Base-by-base conservation (phyloP, 2,113 vertebrate species). In the Pygoscelis antarcticus region DNA sequence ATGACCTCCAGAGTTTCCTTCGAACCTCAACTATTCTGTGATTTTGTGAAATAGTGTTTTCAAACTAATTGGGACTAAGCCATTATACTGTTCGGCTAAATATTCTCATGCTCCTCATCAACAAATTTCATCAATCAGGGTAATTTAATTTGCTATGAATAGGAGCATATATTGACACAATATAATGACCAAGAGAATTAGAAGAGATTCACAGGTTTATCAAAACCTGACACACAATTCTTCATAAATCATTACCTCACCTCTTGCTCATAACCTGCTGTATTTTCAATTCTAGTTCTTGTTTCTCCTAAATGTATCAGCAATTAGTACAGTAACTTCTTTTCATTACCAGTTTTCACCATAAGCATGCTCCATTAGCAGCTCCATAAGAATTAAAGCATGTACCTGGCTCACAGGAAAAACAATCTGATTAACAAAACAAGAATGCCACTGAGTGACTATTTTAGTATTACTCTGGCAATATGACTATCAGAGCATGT, bases 141-240 rank as follows among this genome's bases (percentile, higher is more conserved):
- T n/a, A 64, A 89, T 42, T 80, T 69, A 74, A 92, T 83, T 93
- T 86, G 40, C 52, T 94, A 84, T 26, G 36, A 95, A 64, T 72
- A 36, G 47, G 29, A 76, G 64, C 30, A 87, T 75, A 27, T 51
- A 77, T 65, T 57, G n/a, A 78, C 62, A 79, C 70, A 81, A 36
- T 83, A 88, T 81, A 94, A 20, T 62, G 54, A 91, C 80, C 60
- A 78, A 92, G 75, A 85, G 85, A 97, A 93, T 89, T 44, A 85
- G 32, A 83, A 66, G 36, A 71, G 40, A 89, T 95, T 70, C 85
- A 69, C 68, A 70, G 74, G 62, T 66, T 66, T 91, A 61, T 49
- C 42, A 89, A 96, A 75, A 74, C n/a, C 46, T 54, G 64, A 71
- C 87, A 95, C 32, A 57, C 90, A 96, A 92, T 89, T 81, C 78